phyloP scores from a whole-genome alignment of 2,888 invertebrate species.

The Brachycybe producta region DNA sequence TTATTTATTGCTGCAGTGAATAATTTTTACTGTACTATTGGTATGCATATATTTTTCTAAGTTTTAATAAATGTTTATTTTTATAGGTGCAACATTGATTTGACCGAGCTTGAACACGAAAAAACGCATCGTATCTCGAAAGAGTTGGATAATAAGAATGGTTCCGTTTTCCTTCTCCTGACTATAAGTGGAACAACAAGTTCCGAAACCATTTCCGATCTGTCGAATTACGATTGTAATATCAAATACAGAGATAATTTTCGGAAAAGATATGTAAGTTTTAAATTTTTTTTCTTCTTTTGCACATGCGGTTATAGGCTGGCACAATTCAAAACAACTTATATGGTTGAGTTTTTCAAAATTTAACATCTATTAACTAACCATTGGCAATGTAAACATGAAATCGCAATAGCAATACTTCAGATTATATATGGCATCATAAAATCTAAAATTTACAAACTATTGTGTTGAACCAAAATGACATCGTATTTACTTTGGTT shows the following conservation, averaged over 20 bases:
- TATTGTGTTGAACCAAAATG: too few species aligned
- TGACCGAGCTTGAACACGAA: slow-evolving; percentile 71
- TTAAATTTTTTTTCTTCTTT: not conserved
- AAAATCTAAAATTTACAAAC: too few species aligned
- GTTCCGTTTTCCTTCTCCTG: slow-evolving; percentile 65
- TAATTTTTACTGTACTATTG: too few species aligned
- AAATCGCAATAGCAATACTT: too few species aligned
- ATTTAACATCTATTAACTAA: too few species aligned
- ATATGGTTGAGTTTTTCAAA: slow-evolving; percentile 20
- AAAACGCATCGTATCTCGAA: slow-evolving; percentile 81
- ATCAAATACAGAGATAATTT: slow-evolving; percentile 52
- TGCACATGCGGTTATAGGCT: not conserved
- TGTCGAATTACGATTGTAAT: slow-evolving; percentile 70
- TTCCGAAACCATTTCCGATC: slow-evolving; percentile 80
- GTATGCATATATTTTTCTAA: too few species aligned
- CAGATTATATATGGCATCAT: too few species aligned
- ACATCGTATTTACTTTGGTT: too few species aligned
- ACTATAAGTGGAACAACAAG: slow-evolving; percentile 93
- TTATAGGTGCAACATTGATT: slow-evolving; percentile 70
- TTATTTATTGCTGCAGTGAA: too few species aligned
- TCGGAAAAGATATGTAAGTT: slow-evolving; percentile 55
- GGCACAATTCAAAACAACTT: not conserved
- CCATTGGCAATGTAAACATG: too few species aligned
- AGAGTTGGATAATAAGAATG: slow-evolving; percentile 69
- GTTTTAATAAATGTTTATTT: too few species aligned